These are phyloP conservation scores for Cyphomyrus discorhynchus DNA, from an alignment of 2,113 vertebrate genomes.

Conservation along the genomic window DNA sequence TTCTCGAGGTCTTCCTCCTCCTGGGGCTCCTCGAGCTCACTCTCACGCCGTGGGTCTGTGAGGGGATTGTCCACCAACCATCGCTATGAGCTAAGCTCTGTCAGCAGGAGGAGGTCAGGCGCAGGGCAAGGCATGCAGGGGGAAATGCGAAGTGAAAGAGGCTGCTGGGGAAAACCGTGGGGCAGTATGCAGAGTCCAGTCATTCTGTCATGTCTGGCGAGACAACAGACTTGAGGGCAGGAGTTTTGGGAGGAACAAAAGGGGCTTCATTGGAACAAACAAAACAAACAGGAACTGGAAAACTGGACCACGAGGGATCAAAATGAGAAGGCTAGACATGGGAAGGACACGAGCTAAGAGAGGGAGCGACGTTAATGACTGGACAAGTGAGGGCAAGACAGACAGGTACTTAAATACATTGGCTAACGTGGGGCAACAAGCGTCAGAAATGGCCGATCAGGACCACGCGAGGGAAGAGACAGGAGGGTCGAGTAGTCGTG, in stretches of 20 bases:
- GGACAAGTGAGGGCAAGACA: background rate
- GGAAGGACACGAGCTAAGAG: background rate
- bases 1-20: background rate
- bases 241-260: background rate
- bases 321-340: background rate
- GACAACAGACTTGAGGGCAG: background rate
- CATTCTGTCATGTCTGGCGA: background rate
- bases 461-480: background rate
- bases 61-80: background rate
- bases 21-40: background rate
- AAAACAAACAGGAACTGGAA: background rate
- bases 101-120: background rate
- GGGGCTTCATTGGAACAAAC: background rate
- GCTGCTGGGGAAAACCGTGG: background rate
- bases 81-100: background rate
- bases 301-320: background rate
- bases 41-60: background rate
- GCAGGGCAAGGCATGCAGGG: background rate
- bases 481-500: background rate
- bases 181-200: background rate
- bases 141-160: background rate
- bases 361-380: background rate
- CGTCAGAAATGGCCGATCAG: background rate
- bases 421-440: background rate
- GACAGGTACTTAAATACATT: background rate